Conservation (phyloP, 1,140 invertebrate genomes). For the Pissodes strobi region DNA sequence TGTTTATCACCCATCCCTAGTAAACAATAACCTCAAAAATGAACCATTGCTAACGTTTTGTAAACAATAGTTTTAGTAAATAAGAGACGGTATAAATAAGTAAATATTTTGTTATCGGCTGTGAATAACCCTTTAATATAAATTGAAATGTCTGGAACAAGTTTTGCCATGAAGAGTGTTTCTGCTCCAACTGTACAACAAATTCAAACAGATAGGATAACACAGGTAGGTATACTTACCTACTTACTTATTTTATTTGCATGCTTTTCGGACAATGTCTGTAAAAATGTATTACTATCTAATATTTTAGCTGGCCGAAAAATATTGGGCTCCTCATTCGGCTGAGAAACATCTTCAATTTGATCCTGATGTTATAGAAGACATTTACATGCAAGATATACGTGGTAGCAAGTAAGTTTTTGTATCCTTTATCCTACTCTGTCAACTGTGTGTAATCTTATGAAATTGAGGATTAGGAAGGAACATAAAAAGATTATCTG, state of each 20-base stretch:
- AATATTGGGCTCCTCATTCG: slow-evolving; percentile 87
- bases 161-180: background rate
- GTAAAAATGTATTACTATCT: slow-evolving; percentile 25
- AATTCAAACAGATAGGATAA: slow-evolving; percentile 75
- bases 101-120: no score
- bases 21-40: no score
- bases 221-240: slow-evolving; percentile 66
- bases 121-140: no score
- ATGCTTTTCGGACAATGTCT: slow-evolving; percentile 4
- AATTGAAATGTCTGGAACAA: slow-evolving; percentile 1
- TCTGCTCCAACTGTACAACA: slow-evolving; percentile 73
- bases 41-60: no score
- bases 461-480: no score
- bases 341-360: slow-evolving; percentile 70
- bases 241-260: background rate
- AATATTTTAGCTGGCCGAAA: slow-evolving; percentile 73
- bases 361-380: slow-evolving; percentile 75
- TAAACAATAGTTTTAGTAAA: no score
- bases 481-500: no score
- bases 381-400: slow-evolving; percentile 83
- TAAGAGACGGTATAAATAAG: background rate
- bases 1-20: no score
- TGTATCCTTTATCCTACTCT: slow-evolving; percentile 9
- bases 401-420: slow-evolving; percentile 66
- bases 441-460: no score